phyloP scores from a whole-genome alignment of 2,797 vertebrate species.

The Syncerus caffer region DNA sequence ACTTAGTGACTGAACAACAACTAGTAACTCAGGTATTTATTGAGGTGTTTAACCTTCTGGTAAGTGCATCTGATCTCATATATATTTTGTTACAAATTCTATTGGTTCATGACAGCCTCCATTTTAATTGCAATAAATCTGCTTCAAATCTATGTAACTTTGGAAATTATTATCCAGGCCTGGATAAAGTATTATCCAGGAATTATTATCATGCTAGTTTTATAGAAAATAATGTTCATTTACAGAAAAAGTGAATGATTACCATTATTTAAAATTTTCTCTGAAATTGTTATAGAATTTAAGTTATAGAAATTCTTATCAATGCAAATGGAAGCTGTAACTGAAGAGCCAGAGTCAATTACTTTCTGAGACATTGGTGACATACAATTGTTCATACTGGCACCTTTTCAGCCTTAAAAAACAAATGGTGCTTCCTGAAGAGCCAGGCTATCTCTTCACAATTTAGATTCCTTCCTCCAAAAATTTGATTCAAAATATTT shows the following conservation, averaged over 20 bases:
- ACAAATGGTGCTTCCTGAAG: background rate
- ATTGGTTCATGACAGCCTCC: background rate
- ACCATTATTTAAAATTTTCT: background rate
- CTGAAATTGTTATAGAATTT: background rate
- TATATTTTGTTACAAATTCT: background rate
- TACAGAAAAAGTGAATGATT: background rate
- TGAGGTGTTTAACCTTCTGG: background rate
- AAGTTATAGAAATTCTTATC: background rate
- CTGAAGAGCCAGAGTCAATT: background rate
- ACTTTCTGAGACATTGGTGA: background rate
- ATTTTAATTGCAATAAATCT: background rate
- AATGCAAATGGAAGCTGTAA: background rate
- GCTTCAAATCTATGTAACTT: background rate
- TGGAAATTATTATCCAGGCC: background rate
- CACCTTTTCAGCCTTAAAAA: background rate
- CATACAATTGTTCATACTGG: background rate
- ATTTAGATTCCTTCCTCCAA: background rate
- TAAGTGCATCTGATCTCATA: background rate
- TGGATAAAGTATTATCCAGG: background rate
- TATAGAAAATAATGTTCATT: background rate
- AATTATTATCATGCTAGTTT: background rate
- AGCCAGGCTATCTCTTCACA: background rate
- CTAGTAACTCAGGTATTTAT: background rate
- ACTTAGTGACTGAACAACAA: background rate
- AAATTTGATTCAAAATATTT: background rate